Evolutionary conservation across 1,140 invertebrate species (phyloP).

Genomic region (Cydia pomonella): DNA sequence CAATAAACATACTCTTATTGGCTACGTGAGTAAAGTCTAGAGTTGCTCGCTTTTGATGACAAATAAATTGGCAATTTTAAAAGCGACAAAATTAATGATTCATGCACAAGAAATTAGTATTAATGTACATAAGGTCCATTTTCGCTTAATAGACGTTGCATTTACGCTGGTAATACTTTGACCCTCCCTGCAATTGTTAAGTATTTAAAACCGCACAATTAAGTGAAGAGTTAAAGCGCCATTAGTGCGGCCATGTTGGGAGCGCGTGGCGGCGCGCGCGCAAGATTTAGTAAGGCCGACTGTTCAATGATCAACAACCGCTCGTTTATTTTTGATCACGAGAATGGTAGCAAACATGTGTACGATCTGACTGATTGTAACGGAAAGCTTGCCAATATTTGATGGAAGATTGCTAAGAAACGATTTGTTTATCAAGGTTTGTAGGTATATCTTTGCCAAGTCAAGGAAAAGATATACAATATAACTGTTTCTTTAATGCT

Average conservation of each 20-base stretch:
- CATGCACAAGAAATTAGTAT: background rate
- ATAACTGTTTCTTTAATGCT: too few species aligned
- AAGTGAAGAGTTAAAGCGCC: slow-evolving; percentile 18
- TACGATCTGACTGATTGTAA: too few species aligned
- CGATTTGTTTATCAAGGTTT: too few species aligned
- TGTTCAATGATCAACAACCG: background rate
- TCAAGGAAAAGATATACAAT: too few species aligned
- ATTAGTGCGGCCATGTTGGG: background rate
- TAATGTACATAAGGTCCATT: background rate
- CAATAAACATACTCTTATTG: background rate
- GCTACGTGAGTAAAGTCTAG: background rate
- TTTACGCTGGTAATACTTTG: background rate
- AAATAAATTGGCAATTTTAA: background rate
- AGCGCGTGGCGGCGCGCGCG: slow-evolving; percentile 13
- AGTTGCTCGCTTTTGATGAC: background rate
- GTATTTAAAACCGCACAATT: slow-evolving; percentile 19
- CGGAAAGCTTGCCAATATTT: too few species aligned
- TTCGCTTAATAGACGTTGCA: background rate
- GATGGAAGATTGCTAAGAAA: too few species aligned
- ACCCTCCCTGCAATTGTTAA: background rate
- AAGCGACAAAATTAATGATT: background rate
- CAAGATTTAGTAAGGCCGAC: background rate
- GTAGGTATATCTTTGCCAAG: too few species aligned
- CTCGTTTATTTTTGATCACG: background rate
- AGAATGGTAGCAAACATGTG: too few species aligned